phyloP scores from a whole-genome alignment of 2,113 vertebrate species.

The Erythrolamprus reginae region DNA sequence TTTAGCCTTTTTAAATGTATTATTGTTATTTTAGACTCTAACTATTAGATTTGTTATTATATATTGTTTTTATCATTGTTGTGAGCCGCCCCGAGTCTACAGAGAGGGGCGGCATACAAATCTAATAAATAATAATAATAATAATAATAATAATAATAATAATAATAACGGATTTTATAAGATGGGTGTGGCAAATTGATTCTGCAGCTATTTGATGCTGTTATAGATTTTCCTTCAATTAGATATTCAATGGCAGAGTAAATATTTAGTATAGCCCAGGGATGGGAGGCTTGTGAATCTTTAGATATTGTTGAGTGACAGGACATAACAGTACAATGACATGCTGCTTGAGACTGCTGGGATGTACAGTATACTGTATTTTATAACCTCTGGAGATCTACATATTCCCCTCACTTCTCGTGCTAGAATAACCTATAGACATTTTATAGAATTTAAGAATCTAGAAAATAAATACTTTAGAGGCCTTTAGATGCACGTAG shows the following conservation, averaged over 20 bases:
- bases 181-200: background rate
- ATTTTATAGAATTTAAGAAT: background rate
- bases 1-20: no score
- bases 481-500: background rate
- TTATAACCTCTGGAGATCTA: background rate
- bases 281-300: background rate
- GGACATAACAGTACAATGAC: background rate
- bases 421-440: background rate
- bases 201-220: background rate
- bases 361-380: background rate
- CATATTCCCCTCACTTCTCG: background rate
- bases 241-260: background rate
- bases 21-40: no score
- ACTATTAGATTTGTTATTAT: no score
- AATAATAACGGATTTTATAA: background rate
- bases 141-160: no score
- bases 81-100: no score
- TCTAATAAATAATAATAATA: no score
- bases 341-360: background rate
- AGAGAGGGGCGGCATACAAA: no score
- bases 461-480: background rate
- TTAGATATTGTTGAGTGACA: background rate
- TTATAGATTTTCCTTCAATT: background rate
- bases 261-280: background rate
- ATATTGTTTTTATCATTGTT: no score